These are phyloP conservation scores for Pogonophryne albipinna DNA, from an alignment of 2,797 vertebrate species.

Conservation along the genomic window DNA sequence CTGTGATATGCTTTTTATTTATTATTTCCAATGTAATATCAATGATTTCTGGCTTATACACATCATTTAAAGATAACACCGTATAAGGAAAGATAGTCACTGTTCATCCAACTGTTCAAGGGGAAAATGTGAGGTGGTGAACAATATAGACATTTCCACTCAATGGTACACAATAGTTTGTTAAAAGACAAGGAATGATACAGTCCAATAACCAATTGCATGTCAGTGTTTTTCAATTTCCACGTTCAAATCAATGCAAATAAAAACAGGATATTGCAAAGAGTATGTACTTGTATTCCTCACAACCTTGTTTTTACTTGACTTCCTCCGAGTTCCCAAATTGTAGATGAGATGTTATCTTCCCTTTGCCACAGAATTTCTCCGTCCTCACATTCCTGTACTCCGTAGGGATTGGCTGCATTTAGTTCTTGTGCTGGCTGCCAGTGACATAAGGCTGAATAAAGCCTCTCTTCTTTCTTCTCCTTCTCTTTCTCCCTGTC, in stretches of 20 bases:
- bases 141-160: neutral
- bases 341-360: slow-evolving; percentile 54
- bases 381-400: slow-evolving; percentile 65
- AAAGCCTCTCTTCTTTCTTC: slow-evolving; percentile 45
- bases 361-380: slow-evolving; percentile 38
- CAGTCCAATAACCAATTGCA: neutral
- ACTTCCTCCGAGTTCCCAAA: slow-evolving; percentile 19
- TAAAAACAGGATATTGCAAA: slow-evolving; percentile 11
- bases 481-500: slow-evolving; percentile 32
- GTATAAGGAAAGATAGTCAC: neutral
- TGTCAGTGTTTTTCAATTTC: neutral
- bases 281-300: neutral
- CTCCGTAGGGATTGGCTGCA: slow-evolving; percentile 65
- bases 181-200: neutral
- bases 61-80: neutral
- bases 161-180: neutral
- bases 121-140: neutral
- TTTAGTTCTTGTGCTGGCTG: slow-evolving; percentile 50
- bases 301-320: slow-evolving; percentile 6
- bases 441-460: slow-evolving; percentile 51
- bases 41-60: neutral
- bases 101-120: neutral
- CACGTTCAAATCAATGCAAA: neutral
- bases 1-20: neutral
- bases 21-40: too few species aligned